Evolutionary conservation across 2,113 vertebrate genomes (phyloP), one percentile per base, ranked within the genome.

Genomic region (Colossoma macropomum): DNA sequence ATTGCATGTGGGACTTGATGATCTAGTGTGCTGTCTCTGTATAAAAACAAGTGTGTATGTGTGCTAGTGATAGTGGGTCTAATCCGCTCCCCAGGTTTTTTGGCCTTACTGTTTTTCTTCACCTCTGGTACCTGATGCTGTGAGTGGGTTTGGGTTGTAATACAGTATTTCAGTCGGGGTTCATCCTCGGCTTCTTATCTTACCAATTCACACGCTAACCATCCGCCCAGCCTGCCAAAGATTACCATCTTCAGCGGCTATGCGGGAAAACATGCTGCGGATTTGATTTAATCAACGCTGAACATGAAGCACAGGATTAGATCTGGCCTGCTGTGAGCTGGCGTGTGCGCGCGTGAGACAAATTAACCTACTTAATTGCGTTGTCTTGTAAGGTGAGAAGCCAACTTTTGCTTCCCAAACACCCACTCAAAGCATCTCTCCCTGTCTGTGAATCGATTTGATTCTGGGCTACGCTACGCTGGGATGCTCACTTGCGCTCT

Each of bases 241-340:
- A 81, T 85, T 71, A 72, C n/a, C 63, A 63, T 81, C 56, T 77
- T 72, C 56, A 56, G 63, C 48, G 12, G 70, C 12, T 52, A 30
- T 27, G 70, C 34, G 19, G n/a, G 59, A 75, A 75, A 85, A 70
- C 63, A 83, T 48, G 13, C 52, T 59, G 74, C 28, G 73, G 72
- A 25, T 56, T 77, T 79, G 80, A 65, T 86, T 75, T 63, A 83
- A 83, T 86, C 85, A 70, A 63, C 34, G 17, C n/a, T 25, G 32
- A 69, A 65, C 34, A 83, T 45, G 25, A 77, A 77, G 66, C 66
- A 52, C 63, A 77, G 27, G 23, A 32, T 50, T 77, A 72, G 54
- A 77, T 30, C 66, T 77, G 66, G 71, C 75, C 75, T 83, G 38
- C 56, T 52, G 75, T 25, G 52, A 32, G 54, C 50, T 23, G 1